phyloP scores from a whole-genome alignment of 2,113 vertebrate genomes.

The Nymphicus hollandicus region DNA sequence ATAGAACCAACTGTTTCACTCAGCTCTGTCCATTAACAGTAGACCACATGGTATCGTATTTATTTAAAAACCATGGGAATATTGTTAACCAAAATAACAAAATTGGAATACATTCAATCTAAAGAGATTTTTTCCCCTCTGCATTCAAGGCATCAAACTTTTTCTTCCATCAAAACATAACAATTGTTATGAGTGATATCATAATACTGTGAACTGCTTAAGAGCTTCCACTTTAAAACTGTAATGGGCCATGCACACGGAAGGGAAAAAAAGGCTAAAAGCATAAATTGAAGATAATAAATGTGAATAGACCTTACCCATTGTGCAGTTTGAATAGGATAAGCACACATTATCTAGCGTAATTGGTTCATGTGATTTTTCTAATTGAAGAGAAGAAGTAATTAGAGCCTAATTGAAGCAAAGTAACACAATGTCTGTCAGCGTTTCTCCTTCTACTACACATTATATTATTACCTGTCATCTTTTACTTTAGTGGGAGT shows the following conservation, averaged over 20 bases:
- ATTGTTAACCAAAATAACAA: conserved; percentile 41
- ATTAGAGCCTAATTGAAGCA: conserved; percentile 74
- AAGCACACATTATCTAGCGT: conserved; percentile 73
- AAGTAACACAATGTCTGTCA: conserved; percentile 73
- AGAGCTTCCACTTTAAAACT: conserved; percentile 71
- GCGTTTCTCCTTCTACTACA: conserved; percentile 62
- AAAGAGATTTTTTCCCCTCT: neutral
- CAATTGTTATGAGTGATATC: conserved; percentile 72
- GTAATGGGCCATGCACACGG: conserved; percentile 66
- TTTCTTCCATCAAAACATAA: conserved; percentile 71
- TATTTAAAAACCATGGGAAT: conserved; percentile 26
- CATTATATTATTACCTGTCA: conserved; percentile 70
- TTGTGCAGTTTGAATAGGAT: conserved; percentile 72
- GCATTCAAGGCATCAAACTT: conserved; percentile 61
- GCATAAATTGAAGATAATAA: conserved; percentile 74
- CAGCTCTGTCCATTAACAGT: conserved; percentile 10
- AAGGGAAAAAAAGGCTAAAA: conserved; percentile 66
- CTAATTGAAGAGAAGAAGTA: conserved; percentile 74
- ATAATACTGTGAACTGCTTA: conserved; percentile 71
- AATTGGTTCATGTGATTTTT: conserved; percentile 76
- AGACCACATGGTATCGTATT: conserved; percentile 19
- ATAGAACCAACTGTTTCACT: neutral
- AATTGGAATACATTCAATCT: conserved; percentile 18
- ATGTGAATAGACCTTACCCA: conserved; percentile 73
- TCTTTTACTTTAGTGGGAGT: conserved; percentile 42